phyloP scores from a whole-genome alignment of 2,888 invertebrate species.

The Adela reaumurella region DNA sequence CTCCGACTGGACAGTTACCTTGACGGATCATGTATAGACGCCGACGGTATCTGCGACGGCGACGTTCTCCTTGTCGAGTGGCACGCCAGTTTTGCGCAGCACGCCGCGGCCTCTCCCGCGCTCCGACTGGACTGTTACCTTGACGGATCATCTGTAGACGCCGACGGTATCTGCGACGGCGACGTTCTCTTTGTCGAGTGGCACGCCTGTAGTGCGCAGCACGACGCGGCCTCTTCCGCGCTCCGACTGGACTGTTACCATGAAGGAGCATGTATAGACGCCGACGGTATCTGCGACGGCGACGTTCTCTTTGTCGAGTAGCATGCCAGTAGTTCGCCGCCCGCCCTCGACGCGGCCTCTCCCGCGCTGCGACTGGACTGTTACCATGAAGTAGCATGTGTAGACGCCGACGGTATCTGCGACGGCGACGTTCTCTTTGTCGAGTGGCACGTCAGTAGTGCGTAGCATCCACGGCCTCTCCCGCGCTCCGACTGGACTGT shows the following conservation, averaged over 20 bases:
- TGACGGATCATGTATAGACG: slow-evolving; percentile 64
- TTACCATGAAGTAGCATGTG: slow-evolving; percentile 58
- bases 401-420: slow-evolving; percentile 73
- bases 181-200: slow-evolving; percentile 72
- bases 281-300: too few relatives aligned
- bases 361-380: slow-evolving; percentile 49
- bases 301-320: slow-evolving; percentile 74
- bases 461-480: slow-evolving; percentile 57
- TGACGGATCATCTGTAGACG: slow-evolving; percentile 67
- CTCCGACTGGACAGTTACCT: too few relatives aligned
- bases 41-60: slow-evolving; percentile 72
- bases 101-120: slow-evolving; percentile 55
- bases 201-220: slow-evolving; percentile 60
- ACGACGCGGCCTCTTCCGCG: slow-evolving; percentile 55
- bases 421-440: slow-evolving; percentile 76
- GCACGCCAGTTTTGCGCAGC: slow-evolving; percentile 60
- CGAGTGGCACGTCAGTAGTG: slow-evolving; percentile 63
- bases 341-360: slow-evolving; percentile 59
- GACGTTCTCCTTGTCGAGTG: slow-evolving; percentile 72
- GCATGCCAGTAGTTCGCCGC: slow-evolving; percentile 60
- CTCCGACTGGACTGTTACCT: slow-evolving; percentile 35
- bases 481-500: slow-evolving; percentile 46
- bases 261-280: slow-evolving; percentile 67
- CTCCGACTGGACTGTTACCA: slow-evolving; percentile 35
- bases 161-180: slow-evolving; percentile 73